phyloP scores from a whole-genome alignment of 2,113 vertebrate species.

The Plectropomus leopardus region DNA sequence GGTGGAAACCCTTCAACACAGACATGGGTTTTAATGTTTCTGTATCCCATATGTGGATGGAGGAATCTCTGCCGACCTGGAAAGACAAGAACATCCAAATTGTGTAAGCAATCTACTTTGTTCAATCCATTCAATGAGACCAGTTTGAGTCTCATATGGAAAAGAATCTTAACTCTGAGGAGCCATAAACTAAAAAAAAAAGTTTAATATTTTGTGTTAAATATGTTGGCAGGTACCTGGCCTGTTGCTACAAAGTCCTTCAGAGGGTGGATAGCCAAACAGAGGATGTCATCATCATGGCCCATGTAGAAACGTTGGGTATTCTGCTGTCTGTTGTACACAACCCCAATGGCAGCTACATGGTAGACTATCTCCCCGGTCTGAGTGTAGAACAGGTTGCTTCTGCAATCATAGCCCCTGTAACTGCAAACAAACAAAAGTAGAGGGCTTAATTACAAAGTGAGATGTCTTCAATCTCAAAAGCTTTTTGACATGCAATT shows the following conservation, averaged over 20 bases:
- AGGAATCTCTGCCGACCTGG: conserved; percentile 96
- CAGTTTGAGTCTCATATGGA: neutral
- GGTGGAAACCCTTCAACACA: conserved; percentile 95
- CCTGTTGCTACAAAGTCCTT: conserved; percentile 98
- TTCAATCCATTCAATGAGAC: neutral
- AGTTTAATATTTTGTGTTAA: conserved; percentile 15
- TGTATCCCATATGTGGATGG: conserved; percentile 97
- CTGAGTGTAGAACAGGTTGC: conserved; percentile 98
- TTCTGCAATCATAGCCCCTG: conserved; percentile 97
- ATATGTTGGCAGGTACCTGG: conserved; percentile 86
- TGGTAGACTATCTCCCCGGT: conserved; percentile 98
- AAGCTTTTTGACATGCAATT: neutral
- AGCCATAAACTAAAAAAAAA: neutral
- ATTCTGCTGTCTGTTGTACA: conserved; percentile 98
- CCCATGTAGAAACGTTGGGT: conserved; percentile 97
- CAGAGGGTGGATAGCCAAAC: conserved; percentile 95
- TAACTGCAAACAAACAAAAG: conserved; percentile 85
- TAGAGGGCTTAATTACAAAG: neutral
- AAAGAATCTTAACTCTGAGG: neutral
- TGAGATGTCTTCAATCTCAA: neutral
- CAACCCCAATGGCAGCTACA: conserved; percentile 95
- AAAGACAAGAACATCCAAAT: conserved; percentile 53
- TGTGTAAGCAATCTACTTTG: neutral
- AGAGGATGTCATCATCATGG: conserved; percentile 97
- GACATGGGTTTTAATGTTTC: conserved; percentile 95